Evolutionary conservation across 2,888 invertebrate genomes (phyloP), one percentile per base, ranked within the genome.

Genomic region (Dorcus hopei): DNA sequence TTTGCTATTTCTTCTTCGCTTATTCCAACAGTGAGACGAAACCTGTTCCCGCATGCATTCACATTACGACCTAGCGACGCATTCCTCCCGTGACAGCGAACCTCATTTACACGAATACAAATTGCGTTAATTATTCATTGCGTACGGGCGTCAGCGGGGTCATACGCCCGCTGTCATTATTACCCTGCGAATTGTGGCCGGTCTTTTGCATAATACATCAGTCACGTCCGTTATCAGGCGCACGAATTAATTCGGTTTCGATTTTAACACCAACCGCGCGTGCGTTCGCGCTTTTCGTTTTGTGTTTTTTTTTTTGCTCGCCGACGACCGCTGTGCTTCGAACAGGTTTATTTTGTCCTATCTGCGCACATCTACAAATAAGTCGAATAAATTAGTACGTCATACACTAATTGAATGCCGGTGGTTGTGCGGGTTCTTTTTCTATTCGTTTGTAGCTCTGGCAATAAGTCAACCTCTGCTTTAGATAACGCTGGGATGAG

Each of bases 41-140:
- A 11, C 51, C 38, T 41, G 39, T 38, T 47, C 47, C 23, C 47
- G 23, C 33, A 33, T 47, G 23, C 47, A 19, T n/a, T n/a, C 47
- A n/a, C 47, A 9, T 33, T 43, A 43, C 43, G 9, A 19, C 14
- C 47, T 47, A 39, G 40, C 39, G 41, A 39, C 51, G 51, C 42
- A 33, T 38, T 47, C 38, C 53, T 47, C 39, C 38, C 53, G 52
- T 53, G 58, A 59, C 61, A 52, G 38, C 58, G 54, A 65, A 56
- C 64, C 70, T 69, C 71, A 68, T 70, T 70, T 68, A 67, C 69
- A 65, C 68, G 68, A 61, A 65, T 69, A 72, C 69, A 71, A 72
- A 73, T 72, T 70, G 68, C 71, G 65, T 72, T 71, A 72, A 73
- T 73, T 73, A 73, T 71, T 73, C 73, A 72, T 72, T 69, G 60